A percentile compares a stretch with the other conserved stretches of the same genome.
phyloP scores from a whole-genome alignment of 2,113 vertebrate species.

The Lepisosteus oculatus region DNA sequence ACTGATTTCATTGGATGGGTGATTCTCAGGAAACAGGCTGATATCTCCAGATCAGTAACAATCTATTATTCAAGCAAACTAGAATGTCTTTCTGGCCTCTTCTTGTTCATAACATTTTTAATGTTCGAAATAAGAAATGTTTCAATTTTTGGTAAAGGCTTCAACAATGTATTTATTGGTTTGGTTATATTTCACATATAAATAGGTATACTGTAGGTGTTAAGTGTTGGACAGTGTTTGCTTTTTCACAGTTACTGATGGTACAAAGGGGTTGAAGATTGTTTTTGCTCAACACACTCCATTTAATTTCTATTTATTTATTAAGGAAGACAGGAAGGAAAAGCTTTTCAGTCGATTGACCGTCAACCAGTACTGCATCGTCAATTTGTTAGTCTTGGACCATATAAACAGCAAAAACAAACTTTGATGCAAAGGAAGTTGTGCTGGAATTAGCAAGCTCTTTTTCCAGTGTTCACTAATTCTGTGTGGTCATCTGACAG shows the following conservation, averaged over 20 bases:
- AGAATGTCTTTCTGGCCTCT: too few species aligned
- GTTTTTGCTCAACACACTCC: slow-evolving; percentile 28
- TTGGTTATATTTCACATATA: too few species aligned
- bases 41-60: too few species aligned
- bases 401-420: slow-evolving; percentile 55
- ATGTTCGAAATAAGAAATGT: too few species aligned
- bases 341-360: slow-evolving; percentile 51
- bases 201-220: too few species aligned
- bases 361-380: slow-evolving; percentile 42
- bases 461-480: slow-evolving; percentile 39
- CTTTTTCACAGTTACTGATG: slow-evolving; percentile 23
- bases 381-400: slow-evolving; percentile 63
- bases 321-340: slow-evolving; percentile 53
- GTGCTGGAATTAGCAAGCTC: slow-evolving; percentile 58
- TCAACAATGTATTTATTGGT: too few species aligned
- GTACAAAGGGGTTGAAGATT: slow-evolving; percentile 24
- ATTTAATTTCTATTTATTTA: slow-evolving; percentile 33
- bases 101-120: too few species aligned
- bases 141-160: too few species aligned
- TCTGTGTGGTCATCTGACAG: slow-evolving; percentile 59
- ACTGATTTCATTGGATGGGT: too few species aligned
- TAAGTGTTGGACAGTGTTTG: too few species aligned
- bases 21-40: too few species aligned
- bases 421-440: slow-evolving; percentile 63
- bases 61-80: too few species aligned